Evolutionary conservation across 2,797 vertebrate species (phyloP), one percentile per base, ranked within the genome.

Genomic region (Psittacula derbiana): DNA sequence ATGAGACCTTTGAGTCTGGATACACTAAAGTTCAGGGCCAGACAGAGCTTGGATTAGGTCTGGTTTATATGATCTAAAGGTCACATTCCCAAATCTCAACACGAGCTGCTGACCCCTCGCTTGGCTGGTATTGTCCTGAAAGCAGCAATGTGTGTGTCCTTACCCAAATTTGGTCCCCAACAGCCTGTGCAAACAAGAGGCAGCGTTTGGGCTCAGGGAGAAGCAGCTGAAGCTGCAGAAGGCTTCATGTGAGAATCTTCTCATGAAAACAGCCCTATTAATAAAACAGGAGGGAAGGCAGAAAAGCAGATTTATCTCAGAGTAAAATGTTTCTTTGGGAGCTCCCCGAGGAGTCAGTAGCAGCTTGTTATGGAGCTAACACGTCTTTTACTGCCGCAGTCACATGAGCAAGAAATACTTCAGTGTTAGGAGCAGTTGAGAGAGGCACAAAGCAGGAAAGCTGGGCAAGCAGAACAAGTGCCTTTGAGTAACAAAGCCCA

Each of bases 211-310:
- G 79, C 91, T 88, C 79, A 33, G 81, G 60, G 50, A 80, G 60
- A 28, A 92, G 62, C 61, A 55, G 71, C 89, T 80, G 72, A 86
- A 76, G 53, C 82, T 74, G 88, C 78, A 74, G 80, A 70, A 31
- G 0, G 75, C 72, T 70, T 46, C 55, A 60, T 5, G n/a, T 38
- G 62, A 87, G 44, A 92, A 79, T 50, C 80, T 79, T 41, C 71
- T 65, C 60, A 25, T 40, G 60, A 70, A 96, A 90, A 85, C n/a
- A 62, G 55, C 38, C 80, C 64, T 86, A 94, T 91, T 95, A 96
- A 93, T 92, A 94, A 96, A 96, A 90, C 92, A 93, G 91, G 64
- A 96, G 93, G 80, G 88, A 94, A 93, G 67, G 90, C 30, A 23
- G 86, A 82, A 95, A 92, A 92, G 90, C 80, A 95, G 80, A 94